Evolutionary conservation across 2,888 invertebrate species (phyloP).

Genomic region (Nomada goodeniana): DNA sequence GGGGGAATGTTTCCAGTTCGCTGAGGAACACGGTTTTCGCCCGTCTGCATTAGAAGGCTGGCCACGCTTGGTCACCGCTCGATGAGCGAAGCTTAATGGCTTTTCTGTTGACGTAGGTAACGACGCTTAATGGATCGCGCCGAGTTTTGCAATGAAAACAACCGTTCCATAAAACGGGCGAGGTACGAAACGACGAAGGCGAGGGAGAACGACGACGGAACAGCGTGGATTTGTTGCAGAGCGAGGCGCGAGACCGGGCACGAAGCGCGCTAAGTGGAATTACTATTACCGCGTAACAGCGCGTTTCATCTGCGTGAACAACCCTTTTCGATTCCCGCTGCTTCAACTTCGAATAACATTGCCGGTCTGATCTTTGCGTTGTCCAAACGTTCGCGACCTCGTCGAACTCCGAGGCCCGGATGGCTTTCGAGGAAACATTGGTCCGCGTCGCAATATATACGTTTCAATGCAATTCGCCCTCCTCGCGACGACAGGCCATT

Average conservation of each 20-base stretch:
- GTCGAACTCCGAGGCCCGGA: no score
- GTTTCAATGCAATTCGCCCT: no score
- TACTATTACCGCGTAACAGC: constrained; percentile 48
- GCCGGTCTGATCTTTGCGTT: constrained; percentile 12
- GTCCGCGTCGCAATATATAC: no score
- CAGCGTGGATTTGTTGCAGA: constrained; percentile 5
- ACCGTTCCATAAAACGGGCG: constrained; percentile 55
- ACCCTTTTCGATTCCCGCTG: constrained; percentile 27
- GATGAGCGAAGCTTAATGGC: constrained; percentile 68
- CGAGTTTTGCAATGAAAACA: constrained; percentile 72
- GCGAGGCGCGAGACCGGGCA: constrained; percentile 28
- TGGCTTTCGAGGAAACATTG: no score
- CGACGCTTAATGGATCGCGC: constrained; percentile 73
- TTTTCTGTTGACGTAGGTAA: constrained; percentile 73
- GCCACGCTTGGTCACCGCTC: constrained; percentile 39
- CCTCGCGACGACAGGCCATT: no score
- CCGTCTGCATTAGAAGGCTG: background rate
- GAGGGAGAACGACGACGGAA: constrained; percentile 23
- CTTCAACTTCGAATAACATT: constrained; percentile 54
- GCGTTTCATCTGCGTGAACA: constrained; percentile 10
- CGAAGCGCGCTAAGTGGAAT: constrained; percentile 57
- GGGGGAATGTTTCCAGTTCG: constrained; percentile 10
- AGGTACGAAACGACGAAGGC: constrained; percentile 10
- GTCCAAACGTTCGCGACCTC: constrained; percentile 28
- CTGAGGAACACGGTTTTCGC: constrained; percentile 17